Evolutionary conservation across 2,113 vertebrate species (phyloP), one percentile per base, ranked within the genome.

Genomic region (Onychostoma macrolepis): DNA sequence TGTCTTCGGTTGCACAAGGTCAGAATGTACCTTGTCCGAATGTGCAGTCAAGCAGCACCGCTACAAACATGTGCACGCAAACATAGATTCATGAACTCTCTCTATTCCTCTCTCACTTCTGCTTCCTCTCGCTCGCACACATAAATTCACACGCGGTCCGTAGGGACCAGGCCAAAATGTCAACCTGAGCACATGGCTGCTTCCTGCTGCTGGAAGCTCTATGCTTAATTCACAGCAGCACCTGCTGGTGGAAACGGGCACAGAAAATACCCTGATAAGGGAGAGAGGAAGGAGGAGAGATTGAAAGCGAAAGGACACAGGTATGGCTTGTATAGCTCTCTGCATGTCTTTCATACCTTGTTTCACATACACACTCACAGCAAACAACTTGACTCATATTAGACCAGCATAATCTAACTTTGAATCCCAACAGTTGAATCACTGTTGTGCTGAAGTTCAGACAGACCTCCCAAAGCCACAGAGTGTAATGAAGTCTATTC

Each of bases 201-300:
- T 91, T 94, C 88, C 91, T 92, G 90, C 91, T 86, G 89, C 69
- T 81, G 45, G 83, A 86, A 88, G 90, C 92, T 93, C 93, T 95
- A 92, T 94, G 88, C 94, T 95, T 94, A 94, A 93, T 95, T 94
- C 93, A 95, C 94, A 96, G 95, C 94, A 95, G 92, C 95, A 95
- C 94, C 95, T 95, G 94, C 93, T 96, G 95, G 95, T 93, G 93
- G 93, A 93, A 94, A 90, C 89, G 85, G 91, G 94, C 91, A 93
- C 92, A 90, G 90, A 91, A 86, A 82, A 88, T 85, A 89, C 80
- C 7, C 36, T 48, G 26, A 38, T 8, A 19, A 72, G 53, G 82
- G 67, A 85, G 26, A 36, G 72, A 67, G 77, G 38, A 74, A 65
- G 26, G 21, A 33, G 71, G 2, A 48, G 41, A 26, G 33, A 43